Conservation (phyloP, 2,113 vertebrate genomes). For the Pseudorasbora parva region DNA sequence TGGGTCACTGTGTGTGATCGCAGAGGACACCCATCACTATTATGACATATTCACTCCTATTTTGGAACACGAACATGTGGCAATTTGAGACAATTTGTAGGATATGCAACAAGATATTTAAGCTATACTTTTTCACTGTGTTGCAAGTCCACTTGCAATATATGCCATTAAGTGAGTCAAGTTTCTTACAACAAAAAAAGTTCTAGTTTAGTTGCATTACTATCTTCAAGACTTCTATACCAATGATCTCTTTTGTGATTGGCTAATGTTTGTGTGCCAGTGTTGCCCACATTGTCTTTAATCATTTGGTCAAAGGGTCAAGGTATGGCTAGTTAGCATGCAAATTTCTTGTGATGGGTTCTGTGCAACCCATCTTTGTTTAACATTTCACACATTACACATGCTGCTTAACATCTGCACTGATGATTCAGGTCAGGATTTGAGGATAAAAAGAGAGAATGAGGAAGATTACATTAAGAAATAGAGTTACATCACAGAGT, state of each 20-base stretch:
- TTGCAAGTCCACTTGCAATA: neutral
- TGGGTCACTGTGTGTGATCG: conserved; percentile 14
- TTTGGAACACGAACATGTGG: conserved; percentile 10
- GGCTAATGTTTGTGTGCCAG: neutral
- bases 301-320: neutral
- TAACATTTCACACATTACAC: conserved; percentile 4
- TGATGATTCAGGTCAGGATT: neutral
- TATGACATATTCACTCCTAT: conserved; percentile 40
- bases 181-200: neutral
- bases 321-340: neutral
- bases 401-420: neutral
- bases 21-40: conserved; percentile 43
- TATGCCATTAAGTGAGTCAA: too few relatives aligned
- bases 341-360: neutral
- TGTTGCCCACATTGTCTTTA: neutral
- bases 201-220: neutral
- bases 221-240: neutral
- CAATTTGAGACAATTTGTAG: neutral
- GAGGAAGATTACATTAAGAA: neutral
- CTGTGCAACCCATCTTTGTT: too few relatives aligned
- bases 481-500: neutral
- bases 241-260: neutral
- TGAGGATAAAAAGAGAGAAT: neutral
- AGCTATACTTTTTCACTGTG: neutral
- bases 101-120: conserved; percentile 16